These are phyloP conservation scores for Euura lappo DNA, from an alignment of 1,140 invertebrate genomes.

Conservation along the genomic window DNA sequence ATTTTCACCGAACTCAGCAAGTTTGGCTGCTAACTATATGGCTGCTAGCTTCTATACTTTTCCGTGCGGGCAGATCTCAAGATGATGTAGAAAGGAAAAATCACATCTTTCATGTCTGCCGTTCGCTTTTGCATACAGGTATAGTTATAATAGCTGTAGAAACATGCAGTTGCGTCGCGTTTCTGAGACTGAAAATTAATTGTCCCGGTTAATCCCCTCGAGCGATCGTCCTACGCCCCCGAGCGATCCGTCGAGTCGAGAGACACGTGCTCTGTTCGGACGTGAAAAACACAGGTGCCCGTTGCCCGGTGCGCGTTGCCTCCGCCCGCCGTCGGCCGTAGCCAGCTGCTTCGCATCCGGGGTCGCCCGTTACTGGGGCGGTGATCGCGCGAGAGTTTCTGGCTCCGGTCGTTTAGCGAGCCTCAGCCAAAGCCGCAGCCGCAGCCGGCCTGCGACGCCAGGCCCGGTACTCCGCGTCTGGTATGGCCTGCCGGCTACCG, in stretches of 20 bases:
- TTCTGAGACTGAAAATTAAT: background rate
- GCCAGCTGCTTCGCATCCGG: slow-evolving; percentile 4
- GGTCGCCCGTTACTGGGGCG: background rate
- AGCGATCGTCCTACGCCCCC: background rate
- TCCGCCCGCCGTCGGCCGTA: background rate
- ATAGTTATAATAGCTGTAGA: too few relatives aligned
- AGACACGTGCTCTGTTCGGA: background rate
- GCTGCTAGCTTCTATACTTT: too few relatives aligned
- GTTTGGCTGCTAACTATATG: too few relatives aligned
- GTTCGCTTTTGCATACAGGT: too few relatives aligned
- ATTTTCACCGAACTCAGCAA: too few relatives aligned
- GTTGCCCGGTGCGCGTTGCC: background rate
- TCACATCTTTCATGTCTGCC: too few relatives aligned
- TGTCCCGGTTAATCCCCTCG: background rate
- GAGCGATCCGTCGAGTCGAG: background rate
- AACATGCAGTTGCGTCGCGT: too few relatives aligned
- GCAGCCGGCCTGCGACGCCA: too few relatives aligned
- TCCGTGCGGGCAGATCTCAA: too few relatives aligned
- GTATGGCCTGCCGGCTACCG: too few relatives aligned
- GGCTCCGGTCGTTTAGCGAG: slow-evolving; percentile 1
- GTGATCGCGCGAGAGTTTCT: background rate
- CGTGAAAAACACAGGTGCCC: slow-evolving; percentile 12
- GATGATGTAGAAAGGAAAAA: too few relatives aligned
- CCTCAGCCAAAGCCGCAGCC: background rate
- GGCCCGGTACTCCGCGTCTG: background rate